A percentile compares a stretch with the other conserved stretches of the same genome.
Conservation (phyloP, 2,113 vertebrate species). For the Ursus arctos region DNA sequence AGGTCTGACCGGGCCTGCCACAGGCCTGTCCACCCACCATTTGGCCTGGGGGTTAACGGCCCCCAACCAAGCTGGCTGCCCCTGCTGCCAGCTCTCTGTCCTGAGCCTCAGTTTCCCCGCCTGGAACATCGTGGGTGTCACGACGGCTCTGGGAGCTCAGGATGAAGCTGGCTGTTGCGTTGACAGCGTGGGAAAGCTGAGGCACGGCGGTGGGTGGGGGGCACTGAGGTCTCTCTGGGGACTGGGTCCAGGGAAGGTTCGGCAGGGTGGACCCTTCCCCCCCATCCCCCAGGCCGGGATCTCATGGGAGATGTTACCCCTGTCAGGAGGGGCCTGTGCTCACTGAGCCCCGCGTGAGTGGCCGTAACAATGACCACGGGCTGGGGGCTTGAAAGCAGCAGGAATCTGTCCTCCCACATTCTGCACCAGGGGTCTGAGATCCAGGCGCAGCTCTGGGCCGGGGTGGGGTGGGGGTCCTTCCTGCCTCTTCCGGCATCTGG, state of each 20-base stretch:
- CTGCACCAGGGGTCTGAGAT: background rate
- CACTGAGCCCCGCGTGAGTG: background rate
- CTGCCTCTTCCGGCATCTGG: background rate
- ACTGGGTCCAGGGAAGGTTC: background rate
- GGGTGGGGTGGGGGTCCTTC: background rate
- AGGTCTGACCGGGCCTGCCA: fast-evolving
- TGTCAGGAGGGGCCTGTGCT: background rate
- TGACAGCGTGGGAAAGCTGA: background rate
- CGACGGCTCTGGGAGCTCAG: fast-evolving
- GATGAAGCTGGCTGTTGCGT: background rate
- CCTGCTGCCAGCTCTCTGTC: too few relatives aligned
- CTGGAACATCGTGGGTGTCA: fast-evolving
- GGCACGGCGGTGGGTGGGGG: fast-evolving
- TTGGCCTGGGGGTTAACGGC: background rate
- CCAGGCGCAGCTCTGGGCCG: background rate
- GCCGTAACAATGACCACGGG: background rate
- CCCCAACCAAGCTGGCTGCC: fast-evolving
- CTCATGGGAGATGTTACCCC: background rate
- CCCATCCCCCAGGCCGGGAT: background rate
- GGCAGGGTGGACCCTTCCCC: too few relatives aligned
- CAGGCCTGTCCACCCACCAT: background rate
- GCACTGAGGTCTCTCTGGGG: background rate
- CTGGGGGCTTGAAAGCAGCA: fast-evolving
- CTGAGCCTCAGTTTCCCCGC: background rate
- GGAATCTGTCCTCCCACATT: fast-evolving